Evolutionary conservation across 1,140 invertebrate genomes (phyloP).

Genomic region (Drosophila insularis): DNA sequence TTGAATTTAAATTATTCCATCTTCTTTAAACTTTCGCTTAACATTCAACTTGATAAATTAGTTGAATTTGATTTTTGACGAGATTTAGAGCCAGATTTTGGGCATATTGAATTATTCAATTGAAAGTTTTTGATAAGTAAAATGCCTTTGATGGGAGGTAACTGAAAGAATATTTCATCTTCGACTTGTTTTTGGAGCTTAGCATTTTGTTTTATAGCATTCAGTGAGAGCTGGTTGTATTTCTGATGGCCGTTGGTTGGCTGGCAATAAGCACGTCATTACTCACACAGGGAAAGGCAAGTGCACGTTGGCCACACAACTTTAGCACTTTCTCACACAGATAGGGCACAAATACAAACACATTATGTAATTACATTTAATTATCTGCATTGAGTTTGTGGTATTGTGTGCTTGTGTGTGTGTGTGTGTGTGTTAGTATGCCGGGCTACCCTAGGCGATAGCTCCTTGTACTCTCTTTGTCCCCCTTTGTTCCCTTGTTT

Average conservation of each 20-base stretch:
- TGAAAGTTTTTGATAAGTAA: too few species aligned
- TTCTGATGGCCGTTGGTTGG: constrained; percentile 5
- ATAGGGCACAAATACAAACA: constrained; percentile 40
- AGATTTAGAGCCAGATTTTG: too few species aligned
- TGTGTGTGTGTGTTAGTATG: constrained; percentile 2
- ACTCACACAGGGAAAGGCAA: constrained; percentile 29
- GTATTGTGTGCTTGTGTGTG: constrained; percentile 8
- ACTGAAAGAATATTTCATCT: not conserved
- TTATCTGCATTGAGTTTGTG: constrained; percentile 76
- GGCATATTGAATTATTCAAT: too few species aligned
- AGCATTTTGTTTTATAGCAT: not conserved
- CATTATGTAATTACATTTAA: constrained; percentile 78
- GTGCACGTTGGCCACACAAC: not conserved
- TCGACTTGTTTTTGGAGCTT: not conserved
- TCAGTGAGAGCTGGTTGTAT: constrained; percentile 3
- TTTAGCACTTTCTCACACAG: not conserved
- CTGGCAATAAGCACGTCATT: constrained; percentile 51
- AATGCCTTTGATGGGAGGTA: too few species aligned
- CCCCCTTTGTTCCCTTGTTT: not conserved
- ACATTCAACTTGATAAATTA: not conserved
- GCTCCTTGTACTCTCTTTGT: constrained; percentile 1
- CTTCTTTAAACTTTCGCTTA: too few species aligned
- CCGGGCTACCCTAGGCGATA: constrained; percentile 13
- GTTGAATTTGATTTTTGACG: too few species aligned
- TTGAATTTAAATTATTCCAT: not conserved